phyloP scores from a whole-genome alignment of 2,888 invertebrate genomes.

The Eurois occulta region DNA sequence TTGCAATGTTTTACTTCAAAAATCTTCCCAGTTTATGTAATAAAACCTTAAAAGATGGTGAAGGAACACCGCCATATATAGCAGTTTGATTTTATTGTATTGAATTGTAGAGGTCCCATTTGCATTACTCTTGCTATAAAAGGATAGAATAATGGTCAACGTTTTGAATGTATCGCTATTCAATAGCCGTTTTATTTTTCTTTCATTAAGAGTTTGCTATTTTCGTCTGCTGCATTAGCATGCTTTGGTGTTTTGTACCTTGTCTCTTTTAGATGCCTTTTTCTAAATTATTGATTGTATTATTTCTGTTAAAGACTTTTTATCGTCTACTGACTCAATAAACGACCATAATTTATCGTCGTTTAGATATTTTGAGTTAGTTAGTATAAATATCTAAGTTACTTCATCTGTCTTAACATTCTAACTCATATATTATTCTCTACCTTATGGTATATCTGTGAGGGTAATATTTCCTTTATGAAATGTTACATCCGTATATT shows the following conservation, averaged over 20 bases:
- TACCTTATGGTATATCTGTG: background rate
- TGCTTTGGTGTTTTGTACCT: conserved; percentile 7
- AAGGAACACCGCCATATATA: conserved; percentile 47
- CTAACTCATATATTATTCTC: background rate
- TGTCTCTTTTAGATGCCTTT: conserved; percentile 10
- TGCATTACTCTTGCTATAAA: conserved; percentile 63
- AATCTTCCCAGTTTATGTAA: conserved; percentile 43
- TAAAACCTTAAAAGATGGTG: conserved; percentile 42
- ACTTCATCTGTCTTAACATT: background rate
- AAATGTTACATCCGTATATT: conserved; percentile 22
- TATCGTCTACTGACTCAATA: background rate
- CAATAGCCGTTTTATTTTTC: conserved; percentile 55
- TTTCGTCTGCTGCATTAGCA: conserved; percentile 47
- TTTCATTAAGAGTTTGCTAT: conserved; percentile 43
- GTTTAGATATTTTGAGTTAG: background rate
- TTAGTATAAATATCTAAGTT: background rate
- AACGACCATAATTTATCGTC: background rate
- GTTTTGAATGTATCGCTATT: conserved; percentile 54
- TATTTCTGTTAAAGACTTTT: background rate
- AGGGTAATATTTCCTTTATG: conserved; percentile 17
- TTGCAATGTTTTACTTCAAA: conserved; percentile 33
- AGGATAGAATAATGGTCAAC: conserved; percentile 63
- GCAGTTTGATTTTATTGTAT: conserved; percentile 65
- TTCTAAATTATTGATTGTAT: background rate
- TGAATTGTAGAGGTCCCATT: conserved; percentile 61